These are phyloP conservation scores for Alethe castanea DNA, from an alignment of 2,113 vertebrate genomes.

Conservation along the genomic window DNA sequence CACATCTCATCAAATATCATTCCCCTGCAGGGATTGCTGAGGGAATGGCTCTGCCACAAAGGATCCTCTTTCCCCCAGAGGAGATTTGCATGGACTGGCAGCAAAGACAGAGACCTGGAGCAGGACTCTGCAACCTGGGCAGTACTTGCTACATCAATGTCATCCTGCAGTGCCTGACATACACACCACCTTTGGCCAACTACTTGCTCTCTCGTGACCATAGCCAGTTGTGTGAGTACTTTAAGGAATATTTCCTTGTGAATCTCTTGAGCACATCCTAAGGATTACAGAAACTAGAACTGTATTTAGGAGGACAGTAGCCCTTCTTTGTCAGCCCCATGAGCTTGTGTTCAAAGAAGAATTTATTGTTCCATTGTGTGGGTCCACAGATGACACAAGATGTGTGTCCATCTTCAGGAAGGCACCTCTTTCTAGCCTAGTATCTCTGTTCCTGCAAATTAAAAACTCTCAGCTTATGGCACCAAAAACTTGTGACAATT, in stretches of 20 bases:
- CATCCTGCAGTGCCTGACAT: conserved; percentile 88
- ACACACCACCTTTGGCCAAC: conserved; percentile 77
- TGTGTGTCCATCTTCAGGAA: background rate
- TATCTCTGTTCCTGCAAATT: background rate
- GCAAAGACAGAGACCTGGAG: conserved; percentile 83
- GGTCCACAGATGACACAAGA: background rate
- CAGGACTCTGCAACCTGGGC: conserved; percentile 89
- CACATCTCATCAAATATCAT: background rate
- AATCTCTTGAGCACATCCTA: background rate
- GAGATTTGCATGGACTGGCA: conserved; percentile 87
- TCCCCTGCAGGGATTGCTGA: conserved; percentile 68
- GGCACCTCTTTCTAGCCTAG: background rate
- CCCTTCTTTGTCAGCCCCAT: background rate
- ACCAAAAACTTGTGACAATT: background rate
- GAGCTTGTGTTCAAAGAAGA: background rate
- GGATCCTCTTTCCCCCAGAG: conserved; percentile 83
- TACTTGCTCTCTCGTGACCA: background rate
- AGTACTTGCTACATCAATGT: conserved; percentile 92
- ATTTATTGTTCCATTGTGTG: background rate
- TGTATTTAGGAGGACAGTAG: background rate
- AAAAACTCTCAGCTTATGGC: background rate
- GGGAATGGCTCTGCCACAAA: conserved; percentile 82
- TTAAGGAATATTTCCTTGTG: background rate
- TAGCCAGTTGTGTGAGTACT: background rate
- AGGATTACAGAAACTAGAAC: background rate